Percentiles rank a stretch among this genome's conserved stretches.
Conservation (phyloP, 2,113 vertebrate genomes). For the Oryzias curvinotus region DNA sequence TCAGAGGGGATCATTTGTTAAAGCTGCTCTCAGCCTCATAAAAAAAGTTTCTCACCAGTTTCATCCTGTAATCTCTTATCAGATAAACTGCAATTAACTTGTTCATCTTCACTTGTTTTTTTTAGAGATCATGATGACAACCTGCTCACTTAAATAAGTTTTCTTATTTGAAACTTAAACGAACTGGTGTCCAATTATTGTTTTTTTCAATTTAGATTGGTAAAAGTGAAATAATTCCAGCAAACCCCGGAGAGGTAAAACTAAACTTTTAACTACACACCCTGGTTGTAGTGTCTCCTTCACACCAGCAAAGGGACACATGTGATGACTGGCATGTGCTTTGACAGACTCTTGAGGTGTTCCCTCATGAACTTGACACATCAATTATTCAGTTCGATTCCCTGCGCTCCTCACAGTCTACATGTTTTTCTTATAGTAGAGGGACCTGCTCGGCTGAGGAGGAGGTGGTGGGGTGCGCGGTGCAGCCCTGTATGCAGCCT, state of each 20-base stretch:
- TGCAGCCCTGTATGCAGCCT: slow-evolving; percentile 59
- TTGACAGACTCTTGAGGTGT: slow-evolving; percentile 56
- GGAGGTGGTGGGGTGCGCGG: slow-evolving; percentile 8
- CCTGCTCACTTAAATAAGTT: slow-evolving; percentile 7
- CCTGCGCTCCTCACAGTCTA: slow-evolving; percentile 57
- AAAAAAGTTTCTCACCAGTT: slow-evolving; percentile 43
- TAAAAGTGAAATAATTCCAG: neutral
- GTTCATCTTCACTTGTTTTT: slow-evolving; percentile 19
- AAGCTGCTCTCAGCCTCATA: slow-evolving; percentile 24
- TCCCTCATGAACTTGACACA: slow-evolving; percentile 51
- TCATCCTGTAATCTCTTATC: slow-evolving; percentile 34
- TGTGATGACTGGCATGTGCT: slow-evolving; percentile 44
- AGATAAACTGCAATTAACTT: slow-evolving; percentile 35
- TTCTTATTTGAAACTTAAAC: neutral
- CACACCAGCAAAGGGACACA: slow-evolving; percentile 25
- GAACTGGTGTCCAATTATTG: neutral
- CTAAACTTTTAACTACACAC: neutral
- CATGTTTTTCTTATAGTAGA: slow-evolving; percentile 38
- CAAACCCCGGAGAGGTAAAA: neutral
- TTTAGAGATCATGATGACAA: neutral
- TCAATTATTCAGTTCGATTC: slow-evolving; percentile 75
- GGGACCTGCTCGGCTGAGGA: slow-evolving; percentile 38
- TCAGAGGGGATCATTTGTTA: slow-evolving; percentile 15
- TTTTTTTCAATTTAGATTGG: neutral
- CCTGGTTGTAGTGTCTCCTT: neutral